Evolutionary conservation across 2,888 invertebrate genomes (phyloP).

Genomic region (Acanthosepion pharaonis): DNA sequence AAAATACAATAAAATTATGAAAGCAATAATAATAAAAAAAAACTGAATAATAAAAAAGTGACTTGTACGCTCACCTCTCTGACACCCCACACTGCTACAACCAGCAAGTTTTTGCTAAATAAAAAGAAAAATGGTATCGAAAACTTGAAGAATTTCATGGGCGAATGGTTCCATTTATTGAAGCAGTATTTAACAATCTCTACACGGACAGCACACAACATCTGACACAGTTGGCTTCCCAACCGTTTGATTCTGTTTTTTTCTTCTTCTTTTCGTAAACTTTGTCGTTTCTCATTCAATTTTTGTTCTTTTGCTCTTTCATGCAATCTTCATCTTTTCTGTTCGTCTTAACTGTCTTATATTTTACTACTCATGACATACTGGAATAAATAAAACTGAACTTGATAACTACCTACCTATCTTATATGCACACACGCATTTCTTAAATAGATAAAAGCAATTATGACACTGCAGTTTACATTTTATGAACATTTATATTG

Average conservation of each 20-base stretch:
- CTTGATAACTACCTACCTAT: neutral
- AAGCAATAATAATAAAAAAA: neutral
- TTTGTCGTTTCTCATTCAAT: neutral
- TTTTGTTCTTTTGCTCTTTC: neutral
- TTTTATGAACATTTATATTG: slow-evolving; percentile 33
- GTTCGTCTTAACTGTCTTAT: neutral
- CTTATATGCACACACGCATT: neutral
- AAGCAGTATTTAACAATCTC: neutral
- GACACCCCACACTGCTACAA: neutral
- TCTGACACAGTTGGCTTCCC: neutral
- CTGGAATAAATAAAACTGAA: neutral
- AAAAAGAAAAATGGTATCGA: slow-evolving; percentile 6
- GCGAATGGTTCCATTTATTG: slow-evolving; percentile 10
- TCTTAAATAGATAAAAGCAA: slow-evolving; percentile 33
- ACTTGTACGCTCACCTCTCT: neutral
- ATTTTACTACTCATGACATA: neutral
- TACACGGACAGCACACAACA: neutral
- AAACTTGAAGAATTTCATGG: slow-evolving; percentile 33
- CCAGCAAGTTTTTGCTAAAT: neutral
- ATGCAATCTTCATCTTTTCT: neutral
- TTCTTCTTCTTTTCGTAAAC: neutral
- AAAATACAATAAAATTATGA: slow-evolving; percentile 22
- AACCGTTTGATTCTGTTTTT: neutral
- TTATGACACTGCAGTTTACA: slow-evolving; percentile 6
- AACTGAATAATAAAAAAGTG: slow-evolving; percentile 15